Base-by-base conservation (phyloP, 2,797 vertebrate species). In the Chaunax sp. region DNA sequence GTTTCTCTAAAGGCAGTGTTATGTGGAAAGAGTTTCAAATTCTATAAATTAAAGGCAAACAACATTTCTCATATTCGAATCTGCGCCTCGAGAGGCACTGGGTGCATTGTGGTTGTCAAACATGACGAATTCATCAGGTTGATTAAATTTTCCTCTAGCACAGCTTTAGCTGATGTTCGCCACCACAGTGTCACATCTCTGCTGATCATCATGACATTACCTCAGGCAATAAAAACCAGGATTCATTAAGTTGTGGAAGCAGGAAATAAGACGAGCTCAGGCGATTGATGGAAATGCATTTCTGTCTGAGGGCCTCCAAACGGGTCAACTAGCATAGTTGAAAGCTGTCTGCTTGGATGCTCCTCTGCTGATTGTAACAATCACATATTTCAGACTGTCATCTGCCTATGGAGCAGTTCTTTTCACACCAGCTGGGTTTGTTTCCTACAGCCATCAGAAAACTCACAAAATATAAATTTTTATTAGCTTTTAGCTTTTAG, bases 101-200 rank as follows among this genome's bases (percentile, higher is more conserved):
- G 25, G 50, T 53, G 28, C 20, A 56, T 69, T 59, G 19, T 45
- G 63, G 49, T 67, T 77, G 77, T 83, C 57, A 81, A 66, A 62
- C 58, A 64, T 62, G 70, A 87, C 69, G 23, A 81, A 79, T 83
- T 79, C 18, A 61, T 72, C 50, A 64, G 52, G 47, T 40, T 72
- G 69, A 80, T 87, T 71, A 25, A 28, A 69, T 82, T 78, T 76
- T 61, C 44, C 49, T 69, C 60, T 11, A 9, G 38, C 47, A 51
- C 52, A 50, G 68, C 60, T 81, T 63, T 43, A 53, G 67, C 54
- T 45, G 52, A 19, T 46, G 50, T 75, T 80, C 68, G 46, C 72
- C 41, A 55, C 54, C 51, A 59, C 40, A 45, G 33, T 61, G 72
- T 64, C 50, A 66, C 38, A 49, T 51, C 70, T 72, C 44, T 45